Conservation (phyloP, 2,888 invertebrate species). For the Tigriopus californicus region DNA sequence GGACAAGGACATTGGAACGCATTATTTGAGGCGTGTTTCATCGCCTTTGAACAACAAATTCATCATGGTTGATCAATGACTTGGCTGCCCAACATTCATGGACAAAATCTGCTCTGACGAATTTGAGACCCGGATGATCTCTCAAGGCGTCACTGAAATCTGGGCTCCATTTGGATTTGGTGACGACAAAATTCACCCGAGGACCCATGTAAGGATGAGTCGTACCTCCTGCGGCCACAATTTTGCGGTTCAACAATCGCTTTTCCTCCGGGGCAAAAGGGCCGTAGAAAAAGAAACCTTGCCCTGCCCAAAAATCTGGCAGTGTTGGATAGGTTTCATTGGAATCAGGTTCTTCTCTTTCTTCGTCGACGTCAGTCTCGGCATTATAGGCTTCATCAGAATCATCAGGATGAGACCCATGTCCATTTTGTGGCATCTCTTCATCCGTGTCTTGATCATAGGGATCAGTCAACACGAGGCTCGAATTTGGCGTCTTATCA, state of each 20-base stretch:
- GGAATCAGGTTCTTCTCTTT: constrained; percentile 19
- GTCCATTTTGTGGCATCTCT: constrained; percentile 1
- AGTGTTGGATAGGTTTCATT: constrained; percentile 24
- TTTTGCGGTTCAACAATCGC: constrained; percentile 31
- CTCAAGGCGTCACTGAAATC: constrained; percentile 27
- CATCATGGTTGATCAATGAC: too few species aligned
- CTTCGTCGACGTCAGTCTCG: constrained; percentile 28
- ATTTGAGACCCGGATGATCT: not conserved
- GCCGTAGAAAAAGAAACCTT: constrained; percentile 33
- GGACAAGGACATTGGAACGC: too few species aligned
- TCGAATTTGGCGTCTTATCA: not conserved
- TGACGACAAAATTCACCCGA: constrained; percentile 27
- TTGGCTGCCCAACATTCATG: not conserved
- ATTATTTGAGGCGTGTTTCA: too few species aligned
- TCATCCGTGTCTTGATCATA: constrained; percentile 7
- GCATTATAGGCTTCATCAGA: constrained; percentile 22
- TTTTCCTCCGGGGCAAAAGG: constrained; percentile 26
- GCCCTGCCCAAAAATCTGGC: constrained; percentile 33
- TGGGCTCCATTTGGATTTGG: constrained; percentile 27
- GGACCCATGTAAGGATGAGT: constrained; percentile 29
- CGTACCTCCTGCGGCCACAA: constrained; percentile 42
- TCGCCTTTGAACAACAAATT: too few species aligned
- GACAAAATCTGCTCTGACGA: not conserved
- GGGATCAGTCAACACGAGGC: constrained; percentile 5
- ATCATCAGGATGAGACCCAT: constrained; percentile 16